Evolutionary conservation across 2,113 vertebrate species (phyloP).

Genomic region (Setophaga kirtlandii): DNA sequence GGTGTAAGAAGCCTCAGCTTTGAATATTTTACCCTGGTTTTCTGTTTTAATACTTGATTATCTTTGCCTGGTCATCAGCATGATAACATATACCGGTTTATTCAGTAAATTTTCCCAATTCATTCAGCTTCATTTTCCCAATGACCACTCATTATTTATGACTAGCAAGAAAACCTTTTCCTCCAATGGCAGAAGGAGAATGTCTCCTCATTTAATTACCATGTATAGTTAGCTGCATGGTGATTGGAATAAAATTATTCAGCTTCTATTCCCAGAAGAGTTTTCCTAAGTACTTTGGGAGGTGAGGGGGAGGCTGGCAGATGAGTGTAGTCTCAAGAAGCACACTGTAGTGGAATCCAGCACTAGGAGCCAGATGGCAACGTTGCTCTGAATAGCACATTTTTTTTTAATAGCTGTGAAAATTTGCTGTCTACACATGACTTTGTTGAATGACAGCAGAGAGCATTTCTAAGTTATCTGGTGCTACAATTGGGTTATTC

Average conservation of each 20-base stretch:
- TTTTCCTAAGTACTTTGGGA: slow-evolving; percentile 68
- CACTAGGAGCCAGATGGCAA: slow-evolving; percentile 71
- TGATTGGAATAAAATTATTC: slow-evolving; percentile 71
- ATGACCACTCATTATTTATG: slow-evolving; percentile 64
- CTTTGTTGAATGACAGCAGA: slow-evolving; percentile 64
- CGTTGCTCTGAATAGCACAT: slow-evolving; percentile 63
- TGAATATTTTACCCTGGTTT: background rate
- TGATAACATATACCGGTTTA: slow-evolving; percentile 33
- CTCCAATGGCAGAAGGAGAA: slow-evolving; percentile 68
- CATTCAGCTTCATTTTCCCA: background rate
- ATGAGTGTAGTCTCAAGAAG: slow-evolving; percentile 65
- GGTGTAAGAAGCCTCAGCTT: background rate
- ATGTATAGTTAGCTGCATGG: slow-evolving; percentile 71
- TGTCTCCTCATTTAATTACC: slow-evolving; percentile 72
- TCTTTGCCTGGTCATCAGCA: background rate
- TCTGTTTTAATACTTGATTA: background rate
- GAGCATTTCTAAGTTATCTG: slow-evolving; percentile 53
- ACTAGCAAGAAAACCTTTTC: slow-evolving; percentile 69
- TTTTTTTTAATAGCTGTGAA: slow-evolving; percentile 74
- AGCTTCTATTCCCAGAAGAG: slow-evolving; percentile 75
- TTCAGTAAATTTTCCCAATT: background rate
- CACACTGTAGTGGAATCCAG: slow-evolving; percentile 51
- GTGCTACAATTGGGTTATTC: slow-evolving; percentile 17
- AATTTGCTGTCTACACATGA: slow-evolving; percentile 64
- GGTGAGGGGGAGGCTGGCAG: slow-evolving; percentile 65